Percentiles rank a stretch among this genome's conserved stretches.
Conservation (phyloP, 2,888 invertebrate genomes). For the Sphaerophoria rueppellii region DNA sequence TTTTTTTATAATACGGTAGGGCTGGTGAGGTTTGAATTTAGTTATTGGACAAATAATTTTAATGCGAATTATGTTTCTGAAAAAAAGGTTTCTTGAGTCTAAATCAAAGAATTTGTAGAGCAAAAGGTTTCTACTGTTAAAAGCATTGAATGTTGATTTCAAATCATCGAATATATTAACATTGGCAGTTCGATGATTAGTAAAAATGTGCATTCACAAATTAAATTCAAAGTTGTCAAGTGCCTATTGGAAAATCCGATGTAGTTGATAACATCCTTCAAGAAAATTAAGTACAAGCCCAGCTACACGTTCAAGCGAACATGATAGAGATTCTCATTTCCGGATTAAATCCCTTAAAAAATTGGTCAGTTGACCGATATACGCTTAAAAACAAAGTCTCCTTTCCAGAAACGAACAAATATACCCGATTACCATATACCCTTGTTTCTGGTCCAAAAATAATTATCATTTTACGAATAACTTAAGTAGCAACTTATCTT, state of each 20-base stretch:
- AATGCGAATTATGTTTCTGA: too few relatives aligned
- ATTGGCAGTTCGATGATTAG: too few relatives aligned
- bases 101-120: too few relatives aligned
- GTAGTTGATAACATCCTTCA: too few relatives aligned
- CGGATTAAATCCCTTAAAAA: slow-evolving; percentile 55
- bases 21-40: not conserved
- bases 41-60: not conserved
- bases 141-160: too few relatives aligned
- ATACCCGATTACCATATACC: slow-evolving; percentile 45
- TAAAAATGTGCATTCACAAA: too few relatives aligned
- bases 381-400: slow-evolving; percentile 59
- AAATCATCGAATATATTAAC: too few relatives aligned
- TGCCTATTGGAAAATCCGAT: too few relatives aligned
- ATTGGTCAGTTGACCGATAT: slow-evolving; percentile 69
- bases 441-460: slow-evolving; percentile 50
- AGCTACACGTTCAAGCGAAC: slow-evolving; percentile 26
- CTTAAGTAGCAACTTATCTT: slow-evolving; percentile 72
- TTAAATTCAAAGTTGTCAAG: too few relatives aligned
- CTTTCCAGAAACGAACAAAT: slow-evolving; percentile 5
- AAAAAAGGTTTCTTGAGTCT: too few relatives aligned
- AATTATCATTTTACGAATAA: slow-evolving; percentile 72
- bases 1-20: not conserved
- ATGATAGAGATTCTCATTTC: slow-evolving; percentile 64
- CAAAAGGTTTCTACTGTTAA: too few relatives aligned
- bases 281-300: too few relatives aligned